Conservation (phyloP, 2,113 vertebrate genomes). For the Rhipidura dahli region DNA sequence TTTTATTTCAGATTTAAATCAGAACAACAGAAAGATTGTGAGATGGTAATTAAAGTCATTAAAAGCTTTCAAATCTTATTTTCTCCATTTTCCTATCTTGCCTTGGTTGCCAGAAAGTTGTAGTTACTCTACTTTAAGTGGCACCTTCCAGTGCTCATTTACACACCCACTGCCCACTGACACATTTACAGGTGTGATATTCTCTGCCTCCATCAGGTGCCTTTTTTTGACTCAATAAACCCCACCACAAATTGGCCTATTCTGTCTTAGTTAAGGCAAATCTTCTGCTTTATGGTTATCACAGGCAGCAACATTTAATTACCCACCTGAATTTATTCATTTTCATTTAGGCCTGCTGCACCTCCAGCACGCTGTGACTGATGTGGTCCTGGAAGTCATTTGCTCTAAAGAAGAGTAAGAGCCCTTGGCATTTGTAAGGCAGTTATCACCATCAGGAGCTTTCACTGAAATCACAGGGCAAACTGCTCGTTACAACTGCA, state of each 20-base stretch:
- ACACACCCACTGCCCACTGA: background rate
- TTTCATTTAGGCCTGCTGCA: background rate
- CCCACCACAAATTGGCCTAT: background rate
- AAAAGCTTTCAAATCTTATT: background rate
- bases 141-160: background rate
- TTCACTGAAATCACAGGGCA: slow-evolving; percentile 12
- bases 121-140: background rate
- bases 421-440: background rate
- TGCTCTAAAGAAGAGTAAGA: background rate
- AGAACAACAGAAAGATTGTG: background rate
- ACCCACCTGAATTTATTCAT: background rate
- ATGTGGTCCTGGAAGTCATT: background rate
- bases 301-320: background rate
- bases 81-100: background rate
- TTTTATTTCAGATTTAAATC: background rate
- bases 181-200: background rate
- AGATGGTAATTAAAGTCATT: background rate
- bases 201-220: background rate
- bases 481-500: background rate
- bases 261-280: background rate
- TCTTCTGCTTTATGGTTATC: background rate
- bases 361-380: background rate
- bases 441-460: background rate
- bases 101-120: background rate
- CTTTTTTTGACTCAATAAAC: background rate